These are phyloP conservation scores for Drosophila setosimentum DNA, from an alignment of 2,888 invertebrate species.

Conservation along the genomic window DNA sequence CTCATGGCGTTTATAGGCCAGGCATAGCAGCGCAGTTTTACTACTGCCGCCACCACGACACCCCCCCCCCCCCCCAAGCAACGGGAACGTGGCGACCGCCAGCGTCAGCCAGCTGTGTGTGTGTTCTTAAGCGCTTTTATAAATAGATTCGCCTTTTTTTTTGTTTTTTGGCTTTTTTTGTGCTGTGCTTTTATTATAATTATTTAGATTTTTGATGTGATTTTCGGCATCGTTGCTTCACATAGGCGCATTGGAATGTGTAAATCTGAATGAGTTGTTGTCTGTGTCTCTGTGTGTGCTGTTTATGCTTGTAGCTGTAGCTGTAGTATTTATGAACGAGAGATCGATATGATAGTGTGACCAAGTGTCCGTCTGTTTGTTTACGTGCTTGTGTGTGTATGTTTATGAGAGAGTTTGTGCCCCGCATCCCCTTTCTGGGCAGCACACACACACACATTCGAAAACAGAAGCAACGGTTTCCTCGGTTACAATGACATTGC, in stretches of 20 bases:
- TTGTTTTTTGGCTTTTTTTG: slow-evolving; percentile 59
- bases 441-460: slow-evolving; percentile 22
- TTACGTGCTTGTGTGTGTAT: slow-evolving; percentile 32
- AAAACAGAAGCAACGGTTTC: slow-evolving; percentile 64
- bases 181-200: slow-evolving; percentile 70
- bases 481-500: slow-evolving; percentile 71
- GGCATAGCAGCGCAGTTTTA: slow-evolving; percentile 61
- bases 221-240: slow-evolving; percentile 60
- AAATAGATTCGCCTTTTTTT: slow-evolving; percentile 81
- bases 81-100: slow-evolving; percentile 61
- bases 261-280: slow-evolving; percentile 54
- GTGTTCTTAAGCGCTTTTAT: slow-evolving; percentile 78
- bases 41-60: slow-evolving; percentile 59
- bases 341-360: slow-evolving; percentile 75
- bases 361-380: slow-evolving; percentile 61
- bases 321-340: slow-evolving; percentile 56
- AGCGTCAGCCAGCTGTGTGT: slow-evolving; percentile 55
- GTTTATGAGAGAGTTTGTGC: slow-evolving; percentile 42
- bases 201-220: slow-evolving; percentile 76
- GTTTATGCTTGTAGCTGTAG: slow-evolving; percentile 32
- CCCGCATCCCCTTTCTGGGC: slow-evolving; percentile 25
- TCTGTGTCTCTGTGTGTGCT: background rate
- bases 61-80: slow-evolving; percentile 32
- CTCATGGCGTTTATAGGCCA: slow-evolving; percentile 53
- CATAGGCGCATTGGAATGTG: slow-evolving; percentile 62